Conservation (phyloP, 2,888 invertebrate genomes). For the Elysia crispata region DNA sequence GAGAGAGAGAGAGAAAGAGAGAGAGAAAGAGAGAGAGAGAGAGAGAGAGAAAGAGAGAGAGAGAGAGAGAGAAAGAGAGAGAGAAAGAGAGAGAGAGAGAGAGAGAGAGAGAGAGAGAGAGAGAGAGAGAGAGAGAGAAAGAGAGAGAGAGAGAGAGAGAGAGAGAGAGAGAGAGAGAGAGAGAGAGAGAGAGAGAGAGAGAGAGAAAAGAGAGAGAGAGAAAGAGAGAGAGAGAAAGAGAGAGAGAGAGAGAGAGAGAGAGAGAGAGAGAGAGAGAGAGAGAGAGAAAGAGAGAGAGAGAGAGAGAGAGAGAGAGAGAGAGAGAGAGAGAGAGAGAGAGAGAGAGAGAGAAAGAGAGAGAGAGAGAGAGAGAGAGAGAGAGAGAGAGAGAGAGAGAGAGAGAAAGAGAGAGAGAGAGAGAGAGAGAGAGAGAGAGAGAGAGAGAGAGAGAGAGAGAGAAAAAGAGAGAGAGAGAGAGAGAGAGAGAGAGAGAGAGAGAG, state of each 20-base stretch:
- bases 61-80: too few species aligned
- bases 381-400: slow-evolving; percentile 44
- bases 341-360: slow-evolving; percentile 27
- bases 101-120: too few species aligned
- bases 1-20: too few species aligned
- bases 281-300: neutral
- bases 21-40: too few species aligned
- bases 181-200: neutral
- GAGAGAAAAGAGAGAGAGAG: neutral
- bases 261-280: slow-evolving; percentile 2
- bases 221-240: slow-evolving; percentile 1
- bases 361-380: slow-evolving; percentile 20
- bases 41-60: too few species aligned
- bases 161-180: neutral
- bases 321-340: slow-evolving; percentile 21
- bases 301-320: slow-evolving; percentile 21
- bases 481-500: too few species aligned
- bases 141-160: too few species aligned
- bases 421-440: too few species aligned
- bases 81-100: too few species aligned
- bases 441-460: too few species aligned
- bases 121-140: too few species aligned
- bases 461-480: too few species aligned
- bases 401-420: slow-evolving; percentile 39
- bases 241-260: neutral